Evolutionary conservation across 2,113 vertebrate species (phyloP), one percentile per base, ranked within the genome.

Genomic region (Malurus elegans): DNA sequence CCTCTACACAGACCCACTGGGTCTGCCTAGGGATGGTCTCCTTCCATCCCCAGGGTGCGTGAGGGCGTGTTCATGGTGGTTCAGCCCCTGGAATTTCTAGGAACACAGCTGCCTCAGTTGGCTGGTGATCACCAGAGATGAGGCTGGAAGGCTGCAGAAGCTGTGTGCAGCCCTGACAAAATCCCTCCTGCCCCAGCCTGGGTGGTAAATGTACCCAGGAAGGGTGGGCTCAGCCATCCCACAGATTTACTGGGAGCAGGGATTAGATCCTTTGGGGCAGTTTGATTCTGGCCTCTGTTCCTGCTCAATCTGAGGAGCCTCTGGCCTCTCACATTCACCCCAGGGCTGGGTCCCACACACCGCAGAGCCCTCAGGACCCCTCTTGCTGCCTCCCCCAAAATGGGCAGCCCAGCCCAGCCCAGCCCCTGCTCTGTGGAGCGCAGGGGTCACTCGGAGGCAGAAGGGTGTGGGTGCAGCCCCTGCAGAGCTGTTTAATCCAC

Each of bases 271-370:
- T 47, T 32, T 18, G 0, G 0, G 25, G 15, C 6, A 17, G 3
- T 4, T 57, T 75, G 25, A 47, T 71, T 45, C 57, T 83, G 34
- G 18, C 44, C 23, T 72, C 84, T 47, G 48, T 18, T 70, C 36
- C 48, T 53, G 53, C 32, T 73, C 24, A 4, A 1, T 65, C 4
- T 58, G 66, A 67, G 38, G 38, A 38, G 10, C 28, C 40, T 79
- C 32, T 57, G 79, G 38, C 16, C 10, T 54, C 24, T 45, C 3
- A 2, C 54, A 53, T 3, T 73, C 36, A 21, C 19, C 21, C 66
- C 18, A 10, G 40, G 21, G 23, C 65, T 4, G 2, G 36, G 31
- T 58, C 25, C 48, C 1, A 0, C 3, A 7, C 0, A 0, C 14
- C 74, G 56, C 47, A 60, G 40, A 60, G 40, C 18, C 10, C 17